Evolutionary conservation across 2,888 invertebrate species (phyloP), one percentile per base, ranked within the genome.

Genomic region (Athalia circularis): DNA sequence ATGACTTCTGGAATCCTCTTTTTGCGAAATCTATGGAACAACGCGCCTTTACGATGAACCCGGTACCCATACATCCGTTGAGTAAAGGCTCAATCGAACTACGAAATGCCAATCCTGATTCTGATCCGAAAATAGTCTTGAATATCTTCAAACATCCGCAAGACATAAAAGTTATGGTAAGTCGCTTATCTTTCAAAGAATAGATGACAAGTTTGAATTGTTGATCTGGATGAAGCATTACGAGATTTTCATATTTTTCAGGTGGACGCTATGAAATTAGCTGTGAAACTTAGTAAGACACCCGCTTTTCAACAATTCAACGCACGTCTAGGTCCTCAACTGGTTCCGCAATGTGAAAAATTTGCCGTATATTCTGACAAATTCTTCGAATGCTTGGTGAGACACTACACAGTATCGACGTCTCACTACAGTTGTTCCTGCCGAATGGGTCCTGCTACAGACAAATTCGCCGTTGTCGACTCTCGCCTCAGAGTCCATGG

Each of bases 371-470:
- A 94, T 82, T 95, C 95, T 0, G 94, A 95, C 82, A 94, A 94
- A 70, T 97, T 96, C 86, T 93, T 96, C 92, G 94, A 93, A 78
- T 97, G 97, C 83, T 92, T 94, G 84, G 95, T 94, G 0, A 91
- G 94, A 75, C 94, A 95, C 84, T 95, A 95, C 88, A 93, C 95
- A 0, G 91, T 95, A 85, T 96, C 96, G 0, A 95, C 96, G 81
- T 96, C 95, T 88, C 96, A 96, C 88, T 96, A 96, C 0, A 94
- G 94, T 0, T 95, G 96, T 3, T 96, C 96, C 0, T 95, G 95
- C 80, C 95, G 96, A 87, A 96, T 96, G 96, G 96, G 95, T 0
- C 94, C 95, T 0, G 86, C 89, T 0, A 87, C 91, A 43, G 93
- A 94, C 83, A 91, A 91, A 0, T 87, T 90, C 65, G 93, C 94